Percentiles rank a stretch among this genome's conserved stretches.
phyloP scores from a whole-genome alignment of 64 coral and sea anemone species.

The Pocillopora verrucosa region DNA sequence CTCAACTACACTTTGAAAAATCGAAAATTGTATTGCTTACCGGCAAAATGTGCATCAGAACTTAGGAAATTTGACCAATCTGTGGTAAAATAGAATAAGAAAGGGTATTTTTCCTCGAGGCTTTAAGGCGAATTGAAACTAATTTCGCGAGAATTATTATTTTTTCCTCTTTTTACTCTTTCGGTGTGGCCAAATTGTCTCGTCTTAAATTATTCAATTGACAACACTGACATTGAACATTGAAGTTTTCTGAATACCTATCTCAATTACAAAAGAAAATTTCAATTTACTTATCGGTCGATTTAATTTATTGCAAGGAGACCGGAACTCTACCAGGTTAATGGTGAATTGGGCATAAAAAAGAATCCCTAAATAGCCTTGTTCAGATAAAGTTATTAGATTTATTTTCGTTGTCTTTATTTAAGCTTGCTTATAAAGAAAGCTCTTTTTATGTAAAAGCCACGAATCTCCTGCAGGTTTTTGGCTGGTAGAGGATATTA shows the following conservation, averaged over 20 bases:
- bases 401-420: constrained; percentile 19
- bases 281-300: constrained; percentile 1
- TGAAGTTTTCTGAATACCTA: neutral
- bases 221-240: neutral
- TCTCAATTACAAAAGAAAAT: constrained; percentile 37
- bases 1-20: neutral
- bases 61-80: neutral
- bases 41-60: too few relatives aligned
- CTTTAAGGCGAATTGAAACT: neutral
- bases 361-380: constrained; percentile 8
- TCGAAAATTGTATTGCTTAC: too few relatives aligned
- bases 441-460: neutral
- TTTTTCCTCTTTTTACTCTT: neutral
- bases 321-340: constrained; percentile 32
- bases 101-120: neutral
- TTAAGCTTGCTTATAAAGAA: constrained; percentile 7
- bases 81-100: neutral
- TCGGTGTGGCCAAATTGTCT: constrained; percentile 1
- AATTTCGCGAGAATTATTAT: neutral
- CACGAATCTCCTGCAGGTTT: constrained; percentile 24
- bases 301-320: constrained; percentile 34
- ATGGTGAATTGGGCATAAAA: constrained; percentile 20
- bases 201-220: neutral
- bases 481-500: constrained; percentile 31
- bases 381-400: constrained; percentile 37